Evolutionary conservation across 2,888 invertebrate genomes (phyloP), one percentile per base, ranked within the genome.

Genomic region (Chesias legatella): DNA sequence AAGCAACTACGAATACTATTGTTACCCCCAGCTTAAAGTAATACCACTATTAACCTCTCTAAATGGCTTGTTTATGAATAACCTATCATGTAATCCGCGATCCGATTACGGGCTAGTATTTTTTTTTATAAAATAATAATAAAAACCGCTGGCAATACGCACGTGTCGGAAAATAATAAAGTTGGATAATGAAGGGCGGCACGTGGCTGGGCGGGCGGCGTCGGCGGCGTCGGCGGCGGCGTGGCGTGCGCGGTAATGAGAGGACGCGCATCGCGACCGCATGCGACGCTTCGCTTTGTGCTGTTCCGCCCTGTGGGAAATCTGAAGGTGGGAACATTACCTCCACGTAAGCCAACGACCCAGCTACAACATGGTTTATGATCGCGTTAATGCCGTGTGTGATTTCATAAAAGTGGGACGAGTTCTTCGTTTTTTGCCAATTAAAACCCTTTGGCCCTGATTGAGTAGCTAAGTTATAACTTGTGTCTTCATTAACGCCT

Each of bases 111-210:
- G n/a, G 48, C 44, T 58, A 29, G 29, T 67, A 69, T 64, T 63
- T 67, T 67, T 60, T 50, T 53, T 40, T 20, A 33, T 33, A 48
- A 48, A 55, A 54, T 51, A 50, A 67, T 61, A 72, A 67, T 65
- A 63, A 67, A 73, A 77, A 73, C 73, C 75, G 63, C 74, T 51
- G 43, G 70, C 67, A 79, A 80, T 77, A 60, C 80, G 49, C 83
- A 74, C 85, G 84, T 84, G 85, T 68, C 81, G 67, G 66, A 69
- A 77, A 80, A 83, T 83, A 84, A 83, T 84, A 83, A 81, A 75
- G 79, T 71, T 67, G 60, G 73, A 71, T 80, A 83, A 82, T 82
- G 82, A 82, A 75, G 60, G 34, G 72, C 47, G 33, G n/a, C 81
- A 73, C 77, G 82, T 81, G 83, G 41, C 74, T 58, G 41, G 48